Percentiles rank a stretch among this genome's conserved stretches.
These are phyloP conservation scores for Xestia rhomboidea DNA, from an alignment of 2,888 invertebrate species.

Conservation along the genomic window DNA sequence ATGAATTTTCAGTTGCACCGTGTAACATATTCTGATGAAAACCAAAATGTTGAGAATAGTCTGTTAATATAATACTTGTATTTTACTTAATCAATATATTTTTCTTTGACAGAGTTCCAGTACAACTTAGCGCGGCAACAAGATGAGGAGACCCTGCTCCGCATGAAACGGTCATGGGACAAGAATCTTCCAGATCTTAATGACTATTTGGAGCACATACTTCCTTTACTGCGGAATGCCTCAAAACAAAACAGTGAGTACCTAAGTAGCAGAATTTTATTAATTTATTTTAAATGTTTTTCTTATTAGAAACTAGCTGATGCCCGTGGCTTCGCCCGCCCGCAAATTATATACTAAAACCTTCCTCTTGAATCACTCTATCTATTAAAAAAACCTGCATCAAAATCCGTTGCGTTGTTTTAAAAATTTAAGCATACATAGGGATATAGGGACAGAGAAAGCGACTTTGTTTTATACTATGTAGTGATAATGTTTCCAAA, in stretches of 20 bases:
- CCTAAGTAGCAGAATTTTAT: neutral
- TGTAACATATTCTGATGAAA: too few species aligned
- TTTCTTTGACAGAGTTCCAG: slow-evolving; percentile 78
- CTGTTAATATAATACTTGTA: neutral
- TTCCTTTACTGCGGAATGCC: slow-evolving; percentile 85
- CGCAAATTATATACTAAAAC: too few species aligned
- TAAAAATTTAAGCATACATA: too few species aligned
- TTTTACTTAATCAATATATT: neutral
- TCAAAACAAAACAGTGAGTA: slow-evolving; percentile 86
- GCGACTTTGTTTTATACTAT: too few species aligned
- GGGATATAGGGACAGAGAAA: too few species aligned
- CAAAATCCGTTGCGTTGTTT: too few species aligned
- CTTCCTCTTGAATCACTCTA: too few species aligned
- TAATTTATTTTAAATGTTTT: too few species aligned
- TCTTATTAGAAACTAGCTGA: too few species aligned
- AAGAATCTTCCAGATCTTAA: slow-evolving; percentile 82
- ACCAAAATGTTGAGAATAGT: neutral
- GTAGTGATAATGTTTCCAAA: neutral
- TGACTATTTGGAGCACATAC: slow-evolving; percentile 84
- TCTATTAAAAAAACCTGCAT: too few species aligned
- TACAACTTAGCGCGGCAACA: slow-evolving; percentile 83
- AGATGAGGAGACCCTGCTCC: slow-evolving; percentile 78
- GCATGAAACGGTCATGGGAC: slow-evolving; percentile 88
- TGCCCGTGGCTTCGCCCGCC: too few species aligned
- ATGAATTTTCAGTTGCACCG: too few species aligned